These are phyloP conservation scores for Lycocerus yunnanus DNA, from an alignment of 2,888 invertebrate species.

Conservation along the genomic window DNA sequence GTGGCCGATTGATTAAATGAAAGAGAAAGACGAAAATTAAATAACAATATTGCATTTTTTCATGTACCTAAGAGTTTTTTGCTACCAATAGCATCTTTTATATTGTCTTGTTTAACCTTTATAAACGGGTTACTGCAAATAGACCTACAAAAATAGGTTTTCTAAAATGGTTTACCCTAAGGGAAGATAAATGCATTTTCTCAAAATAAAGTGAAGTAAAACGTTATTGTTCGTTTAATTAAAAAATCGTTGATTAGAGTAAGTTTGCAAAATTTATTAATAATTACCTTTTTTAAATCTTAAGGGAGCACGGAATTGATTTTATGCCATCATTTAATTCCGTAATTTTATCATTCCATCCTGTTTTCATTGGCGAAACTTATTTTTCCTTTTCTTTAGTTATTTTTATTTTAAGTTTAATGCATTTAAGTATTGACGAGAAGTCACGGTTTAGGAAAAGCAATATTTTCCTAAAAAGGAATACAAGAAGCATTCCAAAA, in stretches of 20 bases:
- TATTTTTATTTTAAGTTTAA: no score
- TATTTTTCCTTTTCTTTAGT: no score
- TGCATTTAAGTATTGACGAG: no score
- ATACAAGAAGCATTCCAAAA: not conserved
- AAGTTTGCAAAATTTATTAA: not conserved
- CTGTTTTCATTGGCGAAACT: no score
- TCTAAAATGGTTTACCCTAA: not conserved
- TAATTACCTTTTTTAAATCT: not conserved
- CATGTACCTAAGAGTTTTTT: not conserved
- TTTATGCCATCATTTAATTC: not conserved
- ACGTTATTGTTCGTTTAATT: not conserved
- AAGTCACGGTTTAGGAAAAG: not conserved
- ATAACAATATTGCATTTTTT: not conserved
- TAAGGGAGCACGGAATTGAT: not conserved
- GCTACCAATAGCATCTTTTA: not conserved
- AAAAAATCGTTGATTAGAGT: not conserved
- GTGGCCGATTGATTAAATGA: not conserved
- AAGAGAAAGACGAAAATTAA: not conserved
- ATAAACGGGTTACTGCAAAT: not conserved
- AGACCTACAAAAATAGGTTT: not conserved
- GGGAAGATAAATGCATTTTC: not conserved
- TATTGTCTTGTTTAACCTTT: not conserved
- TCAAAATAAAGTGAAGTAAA: not conserved
- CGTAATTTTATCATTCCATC: not conserved
- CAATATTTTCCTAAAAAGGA: not conserved